Conservation (phyloP, 2,888 invertebrate genomes). For the Erebia ligea region DNA sequence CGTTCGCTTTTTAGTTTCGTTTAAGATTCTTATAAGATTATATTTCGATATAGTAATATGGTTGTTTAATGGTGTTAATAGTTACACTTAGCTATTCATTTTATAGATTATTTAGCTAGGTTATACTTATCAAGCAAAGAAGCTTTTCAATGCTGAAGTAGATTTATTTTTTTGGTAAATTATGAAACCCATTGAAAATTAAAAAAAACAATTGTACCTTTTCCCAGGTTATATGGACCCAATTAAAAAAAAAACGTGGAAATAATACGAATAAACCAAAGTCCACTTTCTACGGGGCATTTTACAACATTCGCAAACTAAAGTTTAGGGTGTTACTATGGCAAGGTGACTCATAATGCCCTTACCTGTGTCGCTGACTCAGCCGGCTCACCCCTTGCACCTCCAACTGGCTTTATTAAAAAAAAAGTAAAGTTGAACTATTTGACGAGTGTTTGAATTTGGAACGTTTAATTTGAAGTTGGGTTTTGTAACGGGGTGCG, state of each 20-base stretch:
- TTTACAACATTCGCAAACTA: constrained; percentile 46
- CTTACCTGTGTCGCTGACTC: constrained; percentile 73
- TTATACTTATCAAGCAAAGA: too few relatives aligned
- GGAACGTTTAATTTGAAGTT: constrained; percentile 44
- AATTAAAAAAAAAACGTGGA: neutral
- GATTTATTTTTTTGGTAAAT: too few relatives aligned
- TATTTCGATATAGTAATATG: too few relatives aligned
- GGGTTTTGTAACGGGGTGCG: constrained; percentile 65
- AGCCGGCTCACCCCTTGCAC: constrained; percentile 70
- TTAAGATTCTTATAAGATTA: too few relatives aligned
- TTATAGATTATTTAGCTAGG: too few relatives aligned
- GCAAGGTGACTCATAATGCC: constrained; percentile 67
- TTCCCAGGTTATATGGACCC: too few relatives aligned
- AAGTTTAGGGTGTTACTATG: constrained; percentile 78
- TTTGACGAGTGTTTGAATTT: constrained; percentile 36
- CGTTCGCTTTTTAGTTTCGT: too few relatives aligned
- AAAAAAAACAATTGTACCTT: too few relatives aligned
- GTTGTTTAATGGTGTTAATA: too few relatives aligned
- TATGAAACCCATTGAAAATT: too few relatives aligned
- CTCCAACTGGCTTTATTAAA: constrained; percentile 39
- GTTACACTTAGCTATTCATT: too few relatives aligned
- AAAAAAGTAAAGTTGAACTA: constrained; percentile 23
- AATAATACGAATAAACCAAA: constrained; percentile 23
- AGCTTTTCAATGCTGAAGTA: too few relatives aligned
- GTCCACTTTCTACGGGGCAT: constrained; percentile 35